A percentile compares a stretch with the other conserved stretches of the same genome.
Evolutionary conservation across 2,113 vertebrate genomes (phyloP).

Genomic region (Barnardius zonarius): DNA sequence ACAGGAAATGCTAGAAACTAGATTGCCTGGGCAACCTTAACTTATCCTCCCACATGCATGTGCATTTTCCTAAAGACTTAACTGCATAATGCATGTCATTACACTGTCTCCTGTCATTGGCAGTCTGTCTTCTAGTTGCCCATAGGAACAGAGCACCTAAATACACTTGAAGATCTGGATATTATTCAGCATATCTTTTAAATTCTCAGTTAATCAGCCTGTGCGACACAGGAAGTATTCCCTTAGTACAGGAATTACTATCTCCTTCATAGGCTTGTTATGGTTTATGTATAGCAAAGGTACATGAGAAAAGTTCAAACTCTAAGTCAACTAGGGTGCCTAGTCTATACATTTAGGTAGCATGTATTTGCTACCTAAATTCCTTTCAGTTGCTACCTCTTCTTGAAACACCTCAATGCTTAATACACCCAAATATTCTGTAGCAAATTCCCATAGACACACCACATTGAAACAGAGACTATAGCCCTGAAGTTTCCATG

Average conservation of each 20-base stretch:
- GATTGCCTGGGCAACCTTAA: conserved; percentile 44
- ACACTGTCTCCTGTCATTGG: neutral
- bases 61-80: conserved; percentile 31
- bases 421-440: neutral
- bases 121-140: neutral
- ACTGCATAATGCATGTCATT: neutral
- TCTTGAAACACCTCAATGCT: neutral
- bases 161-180: neutral
- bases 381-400: neutral
- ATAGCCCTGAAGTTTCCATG: neutral
- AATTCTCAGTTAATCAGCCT: neutral
- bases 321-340: neutral
- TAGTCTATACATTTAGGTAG: neutral
- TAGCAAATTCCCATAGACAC: neutral
- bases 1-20: conserved; percentile 46
- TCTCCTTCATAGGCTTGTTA: neutral
- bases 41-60: conserved; percentile 1
- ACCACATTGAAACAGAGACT: neutral
- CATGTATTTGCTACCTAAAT: neutral
- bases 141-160: neutral
- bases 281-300: neutral
- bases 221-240: neutral
- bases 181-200: neutral
- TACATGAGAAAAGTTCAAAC: neutral
- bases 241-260: neutral